Conservation (phyloP, 2,113 vertebrate genomes). For the Salvator merianae region DNA sequence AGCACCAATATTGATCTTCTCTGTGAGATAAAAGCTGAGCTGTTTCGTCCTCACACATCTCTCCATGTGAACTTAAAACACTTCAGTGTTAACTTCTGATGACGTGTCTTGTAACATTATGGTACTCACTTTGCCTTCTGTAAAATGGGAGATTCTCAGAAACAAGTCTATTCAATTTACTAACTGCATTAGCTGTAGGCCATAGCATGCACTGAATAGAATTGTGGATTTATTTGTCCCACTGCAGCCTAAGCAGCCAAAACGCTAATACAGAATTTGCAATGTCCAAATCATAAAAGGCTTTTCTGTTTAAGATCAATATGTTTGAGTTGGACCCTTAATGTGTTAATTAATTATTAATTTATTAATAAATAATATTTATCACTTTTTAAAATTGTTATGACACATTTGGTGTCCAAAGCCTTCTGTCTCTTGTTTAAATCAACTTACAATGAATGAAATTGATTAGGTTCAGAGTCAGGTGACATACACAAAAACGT, state of each 20-base stretch:
- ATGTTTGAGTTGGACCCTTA: neutral
- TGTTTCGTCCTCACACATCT: neutral
- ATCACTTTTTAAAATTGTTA: neutral
- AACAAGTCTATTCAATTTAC: neutral
- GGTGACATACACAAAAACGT: neutral
- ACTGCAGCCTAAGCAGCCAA: no score
- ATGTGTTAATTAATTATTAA: neutral
- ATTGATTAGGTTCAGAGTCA: neutral
- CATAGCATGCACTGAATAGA: neutral
- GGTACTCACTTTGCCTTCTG: neutral
- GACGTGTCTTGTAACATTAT: neutral
- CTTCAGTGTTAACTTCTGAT: neutral
- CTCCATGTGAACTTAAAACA: neutral
- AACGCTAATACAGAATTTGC: no score
- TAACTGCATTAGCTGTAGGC: neutral
- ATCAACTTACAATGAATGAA: neutral
- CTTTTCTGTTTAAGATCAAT: neutral
- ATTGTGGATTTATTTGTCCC: no score
- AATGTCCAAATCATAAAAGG: neutral
- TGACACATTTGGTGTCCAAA: neutral
- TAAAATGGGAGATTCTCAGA: neutral
- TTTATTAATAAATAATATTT: neutral
- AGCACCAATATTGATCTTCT: neutral
- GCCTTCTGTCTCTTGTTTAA: neutral
- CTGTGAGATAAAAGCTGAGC: neutral